Base-by-base conservation (phyloP, 2,113 vertebrate genomes). In the Morone saxatilis region DNA sequence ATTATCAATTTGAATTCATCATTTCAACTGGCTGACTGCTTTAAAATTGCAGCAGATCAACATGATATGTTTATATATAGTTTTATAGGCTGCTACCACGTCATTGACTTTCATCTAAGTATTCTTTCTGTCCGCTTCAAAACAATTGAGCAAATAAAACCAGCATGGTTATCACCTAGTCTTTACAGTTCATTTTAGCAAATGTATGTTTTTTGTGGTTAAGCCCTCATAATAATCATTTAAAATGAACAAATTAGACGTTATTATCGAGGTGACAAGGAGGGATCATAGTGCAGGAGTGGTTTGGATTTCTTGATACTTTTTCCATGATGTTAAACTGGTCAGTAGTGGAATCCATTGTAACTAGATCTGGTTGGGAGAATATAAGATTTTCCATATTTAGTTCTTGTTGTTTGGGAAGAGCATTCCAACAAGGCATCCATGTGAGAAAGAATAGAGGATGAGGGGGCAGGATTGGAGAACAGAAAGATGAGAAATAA, bases 401-500 rank as follows among this genome's bases (percentile, higher is more conserved):
- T 45, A 45, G 20, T 54, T 43, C 14, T 20, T 63, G 12, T 51
- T 62, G 17, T 38, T 4, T 63, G 7, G 14, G 11, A 63, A 71
- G 1, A 7, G 48, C 22, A 65, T 16, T 62, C 22, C 67, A 48
- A 62, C 50, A 25, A 48, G 69, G 10, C 13, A 20, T 31, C 25
- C 22, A 13, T 56, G 8, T 65, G 17, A 63, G 41, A 48, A 19
- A 66, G 60, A 76, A 47, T 45, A 40, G 56, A 70, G 38, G 10
- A 57, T 48, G 40, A 54, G 19, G 38, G 59, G 47, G 22, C 22
- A 38, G 47, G 14, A 6, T n/a, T 47, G 6, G 17, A 65, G 8
- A 63, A 71, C 17, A 71, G 40, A 56, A 40, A 48, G 36, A 57
- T 71, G 50, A 76, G 17, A 71, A 20, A 10, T n/a, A 3, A 54